Conservation (phyloP, 2,113 vertebrate species). For the Paralichthys olivaceus region DNA sequence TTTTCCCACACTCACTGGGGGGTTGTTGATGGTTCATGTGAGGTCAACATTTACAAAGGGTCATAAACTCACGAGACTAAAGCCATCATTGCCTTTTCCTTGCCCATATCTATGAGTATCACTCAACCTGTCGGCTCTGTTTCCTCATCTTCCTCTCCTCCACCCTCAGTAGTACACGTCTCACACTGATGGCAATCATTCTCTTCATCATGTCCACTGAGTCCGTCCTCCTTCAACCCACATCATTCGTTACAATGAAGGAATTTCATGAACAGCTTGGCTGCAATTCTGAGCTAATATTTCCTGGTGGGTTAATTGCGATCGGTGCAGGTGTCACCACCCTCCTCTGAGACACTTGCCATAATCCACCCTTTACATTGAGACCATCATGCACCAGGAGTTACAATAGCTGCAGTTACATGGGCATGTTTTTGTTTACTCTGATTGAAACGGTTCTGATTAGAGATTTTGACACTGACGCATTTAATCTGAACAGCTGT, state of each 20-base stretch:
- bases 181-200: slow-evolving; percentile 10
- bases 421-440: background rate
- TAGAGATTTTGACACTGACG: background rate
- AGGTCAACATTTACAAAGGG: slow-evolving; percentile 58
- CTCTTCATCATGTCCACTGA: background rate
- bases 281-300: slow-evolving; percentile 29
- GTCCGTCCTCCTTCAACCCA: slow-evolving; percentile 33
- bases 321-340: slow-evolving; percentile 36
- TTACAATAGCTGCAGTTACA: slow-evolving; percentile 1
- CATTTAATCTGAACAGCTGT: background rate
- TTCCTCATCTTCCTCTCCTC: slow-evolving; percentile 6
- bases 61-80: slow-evolving; percentile 60
- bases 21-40: slow-evolving; percentile 49
- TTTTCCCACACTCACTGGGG: slow-evolving; percentile 53
- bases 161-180: background rate
- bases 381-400: slow-evolving; percentile 26
- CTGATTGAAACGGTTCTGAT: background rate
- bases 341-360: slow-evolving; percentile 30
- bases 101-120: slow-evolving; percentile 49
- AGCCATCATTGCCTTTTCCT: slow-evolving; percentile 58
- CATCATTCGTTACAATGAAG: slow-evolving; percentile 28
- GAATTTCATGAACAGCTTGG: slow-evolving; percentile 46
- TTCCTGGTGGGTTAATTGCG: slow-evolving; percentile 25
- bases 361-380: slow-evolving; percentile 36
- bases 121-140: slow-evolving; percentile 30